These are phyloP conservation scores for Lycodopsis pacificus DNA, from an alignment of 2,797 vertebrate species.

Conservation along the genomic window DNA sequence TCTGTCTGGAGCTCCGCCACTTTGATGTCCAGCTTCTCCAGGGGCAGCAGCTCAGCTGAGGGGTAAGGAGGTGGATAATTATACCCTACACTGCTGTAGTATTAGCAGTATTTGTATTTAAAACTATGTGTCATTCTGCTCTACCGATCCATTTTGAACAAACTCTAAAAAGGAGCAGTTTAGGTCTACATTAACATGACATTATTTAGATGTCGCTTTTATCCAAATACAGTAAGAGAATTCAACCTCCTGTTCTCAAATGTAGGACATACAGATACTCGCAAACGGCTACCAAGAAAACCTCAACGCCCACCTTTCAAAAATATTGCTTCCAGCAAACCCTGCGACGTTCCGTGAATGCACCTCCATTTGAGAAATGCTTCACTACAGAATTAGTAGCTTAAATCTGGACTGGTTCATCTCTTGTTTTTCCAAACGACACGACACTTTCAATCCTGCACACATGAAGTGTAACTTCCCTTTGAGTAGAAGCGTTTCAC, in stretches of 20 bases:
- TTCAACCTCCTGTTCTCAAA: not conserved
- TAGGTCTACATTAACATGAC: not conserved
- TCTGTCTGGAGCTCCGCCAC: slow-evolving; percentile 84
- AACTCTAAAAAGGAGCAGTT: not conserved
- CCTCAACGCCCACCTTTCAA: not conserved
- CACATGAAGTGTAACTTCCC: not conserved
- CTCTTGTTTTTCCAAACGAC: not conserved
- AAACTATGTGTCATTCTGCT: not conserved
- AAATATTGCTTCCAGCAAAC: not conserved
- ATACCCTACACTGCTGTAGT: not conserved
- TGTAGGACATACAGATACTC: too few species aligned
- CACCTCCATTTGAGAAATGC: too few species aligned
- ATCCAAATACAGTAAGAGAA: not conserved
- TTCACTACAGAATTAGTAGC: not conserved
- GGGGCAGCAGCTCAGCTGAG: slow-evolving; percentile 79
- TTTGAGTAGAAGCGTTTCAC: not conserved
- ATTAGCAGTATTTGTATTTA: not conserved
- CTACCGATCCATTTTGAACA: not conserved
- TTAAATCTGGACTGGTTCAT: not conserved
- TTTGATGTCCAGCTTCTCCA: slow-evolving; percentile 89
- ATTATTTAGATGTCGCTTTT: not conserved
- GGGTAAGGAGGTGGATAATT: not conserved
- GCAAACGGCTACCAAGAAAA: too few species aligned
- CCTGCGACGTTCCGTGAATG: too few species aligned
- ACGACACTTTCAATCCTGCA: not conserved